These are phyloP conservation scores for Trichosurus vulpecula DNA, from an alignment of 2,797 vertebrate species.

Conservation along the genomic window DNA sequence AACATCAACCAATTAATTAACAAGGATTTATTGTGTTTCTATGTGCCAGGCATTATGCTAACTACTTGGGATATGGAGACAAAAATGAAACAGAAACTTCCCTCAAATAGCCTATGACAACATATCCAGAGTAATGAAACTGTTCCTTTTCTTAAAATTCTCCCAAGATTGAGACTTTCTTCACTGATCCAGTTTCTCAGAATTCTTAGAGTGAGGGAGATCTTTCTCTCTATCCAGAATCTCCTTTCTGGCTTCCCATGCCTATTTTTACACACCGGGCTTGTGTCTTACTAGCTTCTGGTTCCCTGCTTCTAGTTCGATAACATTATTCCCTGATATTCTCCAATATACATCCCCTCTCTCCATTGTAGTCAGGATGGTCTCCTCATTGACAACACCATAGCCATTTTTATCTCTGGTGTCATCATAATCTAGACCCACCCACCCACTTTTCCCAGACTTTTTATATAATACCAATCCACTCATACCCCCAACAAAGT, in stretches of 20 bases:
- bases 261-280: not conserved
- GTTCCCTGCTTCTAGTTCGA: not conserved
- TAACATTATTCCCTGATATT: not conserved
- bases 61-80: not conserved
- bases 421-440: not conserved
- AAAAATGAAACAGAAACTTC: not conserved
- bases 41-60: not conserved
- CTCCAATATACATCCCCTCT: not conserved
- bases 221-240: not conserved
- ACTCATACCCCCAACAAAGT: not conserved
- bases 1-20: not conserved
- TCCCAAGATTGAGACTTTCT: not conserved
- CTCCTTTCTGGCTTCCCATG: not conserved
- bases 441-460: not conserved
- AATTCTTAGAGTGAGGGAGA: slow-evolving; percentile 2
- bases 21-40: not conserved
- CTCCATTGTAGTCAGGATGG: not conserved
- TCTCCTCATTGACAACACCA: not conserved
- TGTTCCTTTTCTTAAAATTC: not conserved
- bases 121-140: not conserved
- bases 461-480: not conserved
- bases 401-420: not conserved
- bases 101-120: not conserved
- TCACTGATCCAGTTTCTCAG: not conserved
- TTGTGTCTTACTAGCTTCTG: not conserved